Evolutionary conservation across 2,797 vertebrate genomes (phyloP).

Genomic region (Phrynocephalus guinanensis): DNA sequence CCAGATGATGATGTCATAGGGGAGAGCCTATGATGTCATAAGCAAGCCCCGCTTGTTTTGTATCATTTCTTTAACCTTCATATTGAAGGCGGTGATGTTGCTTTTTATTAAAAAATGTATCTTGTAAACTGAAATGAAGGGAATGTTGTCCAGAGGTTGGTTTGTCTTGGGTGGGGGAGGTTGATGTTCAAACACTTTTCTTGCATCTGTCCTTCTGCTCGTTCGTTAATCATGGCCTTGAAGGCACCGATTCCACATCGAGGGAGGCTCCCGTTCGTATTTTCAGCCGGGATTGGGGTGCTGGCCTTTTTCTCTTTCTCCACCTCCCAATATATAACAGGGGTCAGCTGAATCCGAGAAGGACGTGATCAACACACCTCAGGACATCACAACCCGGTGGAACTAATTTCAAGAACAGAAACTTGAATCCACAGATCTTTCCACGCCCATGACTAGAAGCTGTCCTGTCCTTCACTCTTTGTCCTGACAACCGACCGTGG

Average conservation of each 20-base stretch:
- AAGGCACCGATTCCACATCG: neutral
- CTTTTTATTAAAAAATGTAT: slow-evolving; percentile 29
- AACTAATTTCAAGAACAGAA: too few relatives aligned
- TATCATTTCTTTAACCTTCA: slow-evolving; percentile 31
- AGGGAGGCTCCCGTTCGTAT: too few relatives aligned
- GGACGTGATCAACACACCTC: too few relatives aligned
- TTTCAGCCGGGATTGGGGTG: too few relatives aligned
- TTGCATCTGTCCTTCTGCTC: neutral
- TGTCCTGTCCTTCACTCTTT: too few relatives aligned
- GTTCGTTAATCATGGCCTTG: too few relatives aligned
- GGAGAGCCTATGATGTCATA: neutral
- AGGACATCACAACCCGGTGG: too few relatives aligned
- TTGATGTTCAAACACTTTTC: neutral
- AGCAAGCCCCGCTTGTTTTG: neutral
- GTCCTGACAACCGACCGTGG: too few relatives aligned
- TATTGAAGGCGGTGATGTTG: slow-evolving; percentile 44
- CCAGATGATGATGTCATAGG: neutral
- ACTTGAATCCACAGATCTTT: too few relatives aligned
- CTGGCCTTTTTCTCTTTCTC: neutral
- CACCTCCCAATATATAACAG: too few relatives aligned
- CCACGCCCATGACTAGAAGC: too few relatives aligned
- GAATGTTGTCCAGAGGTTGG: neutral
- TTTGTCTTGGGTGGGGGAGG: neutral
- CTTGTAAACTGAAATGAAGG: neutral
- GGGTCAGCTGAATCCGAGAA: neutral